Evolutionary conservation across 2,888 invertebrate species (phyloP).

Genomic region (Ptychoptera contaminata): DNA sequence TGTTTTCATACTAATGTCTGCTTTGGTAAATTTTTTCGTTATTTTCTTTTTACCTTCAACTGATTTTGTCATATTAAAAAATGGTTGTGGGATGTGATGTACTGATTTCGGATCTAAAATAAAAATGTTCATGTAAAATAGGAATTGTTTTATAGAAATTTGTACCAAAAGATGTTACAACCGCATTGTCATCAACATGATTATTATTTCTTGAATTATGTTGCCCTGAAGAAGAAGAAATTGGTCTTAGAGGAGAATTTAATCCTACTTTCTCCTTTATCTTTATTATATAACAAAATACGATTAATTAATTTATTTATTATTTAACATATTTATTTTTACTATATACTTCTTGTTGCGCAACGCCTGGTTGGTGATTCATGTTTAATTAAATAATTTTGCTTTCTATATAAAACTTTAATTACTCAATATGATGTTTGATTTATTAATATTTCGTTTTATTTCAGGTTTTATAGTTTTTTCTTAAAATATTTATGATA

Average conservation of each 20-base stretch:
- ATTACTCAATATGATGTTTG: too few relatives aligned
- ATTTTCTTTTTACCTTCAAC: too few relatives aligned
- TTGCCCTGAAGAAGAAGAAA: conserved; percentile 16
- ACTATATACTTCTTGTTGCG: too few relatives aligned
- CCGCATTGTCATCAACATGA: conserved; percentile 8
- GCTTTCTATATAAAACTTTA: too few relatives aligned
- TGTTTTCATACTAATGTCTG: conserved; percentile 78
- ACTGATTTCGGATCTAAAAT: conserved; percentile 16
- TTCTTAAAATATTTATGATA: too few relatives aligned
- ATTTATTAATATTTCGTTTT: too few relatives aligned
- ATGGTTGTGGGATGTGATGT: conserved; percentile 12
- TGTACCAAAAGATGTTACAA: conserved; percentile 6
- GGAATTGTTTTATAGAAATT: too few relatives aligned
- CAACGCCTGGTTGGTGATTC: too few relatives aligned
- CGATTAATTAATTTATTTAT: background rate
- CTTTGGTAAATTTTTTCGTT: conserved; percentile 49
- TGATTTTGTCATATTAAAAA: too few relatives aligned
- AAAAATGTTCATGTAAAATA: conserved; percentile 18
- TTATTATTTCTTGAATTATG: conserved; percentile 11
- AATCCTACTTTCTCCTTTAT: conserved; percentile 23
- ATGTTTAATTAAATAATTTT: too few relatives aligned
- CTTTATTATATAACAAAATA: background rate
- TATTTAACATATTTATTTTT: conserved; percentile 55
- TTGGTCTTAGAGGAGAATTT: conserved; percentile 23
- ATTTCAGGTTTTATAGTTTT: too few relatives aligned